Evolutionary conservation across 2,797 vertebrate genomes (phyloP).

Genomic region (Takifugu rubripes): DNA sequence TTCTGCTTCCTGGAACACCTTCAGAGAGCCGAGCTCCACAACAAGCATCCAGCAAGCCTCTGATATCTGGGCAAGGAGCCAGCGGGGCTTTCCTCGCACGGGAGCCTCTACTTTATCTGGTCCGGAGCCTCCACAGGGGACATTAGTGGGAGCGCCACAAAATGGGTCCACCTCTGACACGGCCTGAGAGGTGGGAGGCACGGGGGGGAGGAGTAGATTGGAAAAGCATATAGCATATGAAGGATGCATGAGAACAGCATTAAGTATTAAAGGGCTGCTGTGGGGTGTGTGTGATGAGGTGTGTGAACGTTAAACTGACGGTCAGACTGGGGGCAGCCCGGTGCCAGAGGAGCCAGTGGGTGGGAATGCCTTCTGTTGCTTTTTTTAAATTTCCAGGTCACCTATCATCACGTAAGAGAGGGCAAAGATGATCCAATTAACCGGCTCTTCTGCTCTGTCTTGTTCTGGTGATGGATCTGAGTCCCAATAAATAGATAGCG

Average conservation of each 20-base stretch:
- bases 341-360: slow-evolving; percentile 60
- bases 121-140: slow-evolving; percentile 45
- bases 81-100: slow-evolving; percentile 58
- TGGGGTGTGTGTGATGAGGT: slow-evolving; percentile 22
- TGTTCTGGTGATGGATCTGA: slow-evolving; percentile 3
- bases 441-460: slow-evolving; percentile 20
- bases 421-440: slow-evolving; percentile 21
- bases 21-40: slow-evolving; percentile 38
- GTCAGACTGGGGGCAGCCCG: slow-evolving; percentile 47
- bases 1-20: slow-evolving; percentile 53
- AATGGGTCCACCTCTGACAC: slow-evolving; percentile 30
- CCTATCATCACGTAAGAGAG: slow-evolving; percentile 48
- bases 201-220: slow-evolving; percentile 10
- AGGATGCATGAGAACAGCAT: slow-evolving; percentile 11
- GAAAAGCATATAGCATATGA: slow-evolving; percentile 6
- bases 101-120: slow-evolving; percentile 51
- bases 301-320: slow-evolving; percentile 36
- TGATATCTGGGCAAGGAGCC: slow-evolving; percentile 56
- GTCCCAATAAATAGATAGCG: not conserved
- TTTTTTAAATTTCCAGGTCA: slow-evolving; percentile 76
- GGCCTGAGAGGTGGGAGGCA: slow-evolving; percentile 14
- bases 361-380: slow-evolving; percentile 69
- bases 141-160: slow-evolving; percentile 17
- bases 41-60: slow-evolving; percentile 29
- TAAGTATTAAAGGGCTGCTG: slow-evolving; percentile 28